A percentile compares a stretch with the other conserved stretches of the same genome.
Evolutionary conservation across 2,113 vertebrate genomes (phyloP).

Genomic region (Lucifuga dentata): DNA sequence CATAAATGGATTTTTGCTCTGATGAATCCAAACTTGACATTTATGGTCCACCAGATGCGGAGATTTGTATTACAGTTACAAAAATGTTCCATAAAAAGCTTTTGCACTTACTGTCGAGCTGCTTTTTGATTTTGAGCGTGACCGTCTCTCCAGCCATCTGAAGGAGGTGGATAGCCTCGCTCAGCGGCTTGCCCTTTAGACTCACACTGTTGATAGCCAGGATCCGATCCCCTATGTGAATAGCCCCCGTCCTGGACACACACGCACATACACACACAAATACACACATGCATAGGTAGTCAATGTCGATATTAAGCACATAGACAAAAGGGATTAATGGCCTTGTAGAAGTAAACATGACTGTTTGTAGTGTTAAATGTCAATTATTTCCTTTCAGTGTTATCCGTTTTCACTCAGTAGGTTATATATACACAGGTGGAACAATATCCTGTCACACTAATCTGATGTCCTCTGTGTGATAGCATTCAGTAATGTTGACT

Average conservation of each 20-base stretch:
- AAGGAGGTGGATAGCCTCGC: conserved; percentile 95
- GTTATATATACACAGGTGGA: too few species aligned
- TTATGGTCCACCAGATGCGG: too few species aligned
- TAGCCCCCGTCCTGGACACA: conserved; percentile 90
- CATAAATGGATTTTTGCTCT: too few species aligned
- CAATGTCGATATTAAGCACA: neutral
- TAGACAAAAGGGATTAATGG: neutral
- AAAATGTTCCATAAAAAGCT: neutral
- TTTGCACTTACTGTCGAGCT: conserved; percentile 86
- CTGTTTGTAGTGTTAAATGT: too few species aligned
- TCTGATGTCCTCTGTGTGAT: too few species aligned
- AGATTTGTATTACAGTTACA: neutral
- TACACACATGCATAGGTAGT: neutral
- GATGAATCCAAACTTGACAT: too few species aligned
- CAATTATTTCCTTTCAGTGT: too few species aligned
- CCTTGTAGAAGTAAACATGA: too few species aligned
- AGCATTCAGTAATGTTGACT: too few species aligned
- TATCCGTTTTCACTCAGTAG: too few species aligned
- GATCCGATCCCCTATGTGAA: conserved; percentile 95
- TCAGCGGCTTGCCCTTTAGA: conserved; percentile 95
- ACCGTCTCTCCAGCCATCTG: conserved; percentile 97
- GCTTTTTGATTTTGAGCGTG: conserved; percentile 96
- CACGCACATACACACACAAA: neutral
- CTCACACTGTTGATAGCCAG: conserved; percentile 95
- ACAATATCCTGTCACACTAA: too few species aligned